These are phyloP conservation scores for Lepidurus arcticus DNA, from an alignment of 1,140 invertebrate species.

Conservation along the genomic window DNA sequence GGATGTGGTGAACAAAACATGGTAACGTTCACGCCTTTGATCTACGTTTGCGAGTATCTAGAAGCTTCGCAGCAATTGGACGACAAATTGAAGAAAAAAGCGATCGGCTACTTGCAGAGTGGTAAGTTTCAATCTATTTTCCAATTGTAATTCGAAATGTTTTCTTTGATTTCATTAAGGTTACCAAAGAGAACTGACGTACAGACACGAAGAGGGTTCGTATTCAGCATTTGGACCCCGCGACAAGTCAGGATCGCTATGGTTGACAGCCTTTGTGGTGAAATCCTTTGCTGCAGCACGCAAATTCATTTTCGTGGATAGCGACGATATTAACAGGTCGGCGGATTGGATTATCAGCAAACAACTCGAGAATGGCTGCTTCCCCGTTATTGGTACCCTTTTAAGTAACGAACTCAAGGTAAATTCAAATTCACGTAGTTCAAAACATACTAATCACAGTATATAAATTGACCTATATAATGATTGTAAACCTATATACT, in stretches of 20 bases:
- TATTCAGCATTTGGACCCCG: slow-evolving; percentile 70
- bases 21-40: slow-evolving; percentile 69
- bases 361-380: slow-evolving; percentile 53
- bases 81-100: slow-evolving; percentile 48
- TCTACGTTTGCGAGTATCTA: slow-evolving; percentile 62
- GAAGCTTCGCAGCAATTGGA: slow-evolving; percentile 44
- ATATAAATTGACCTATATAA: neutral
- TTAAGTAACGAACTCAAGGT: slow-evolving; percentile 31
- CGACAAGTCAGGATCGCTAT: slow-evolving; percentile 63
- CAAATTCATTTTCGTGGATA: slow-evolving; percentile 60
- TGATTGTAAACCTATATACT: neutral
- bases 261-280: slow-evolving; percentile 74
- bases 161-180: slow-evolving; percentile 46
- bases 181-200: slow-evolving; percentile 68
- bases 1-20: slow-evolving; percentile 81
- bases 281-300: slow-evolving; percentile 63
- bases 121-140: slow-evolving; percentile 46
- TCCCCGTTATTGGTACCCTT: slow-evolving; percentile 44
- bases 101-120: slow-evolving; percentile 59
- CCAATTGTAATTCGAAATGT: neutral
- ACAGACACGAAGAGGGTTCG: slow-evolving; percentile 64
- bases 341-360: slow-evolving; percentile 46
- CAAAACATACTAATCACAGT: too few species aligned
- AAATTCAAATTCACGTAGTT: neutral
- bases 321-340: slow-evolving; percentile 43